Base-by-base conservation (phyloP, 2,888 invertebrate species). In the Agrochola lota region DNA sequence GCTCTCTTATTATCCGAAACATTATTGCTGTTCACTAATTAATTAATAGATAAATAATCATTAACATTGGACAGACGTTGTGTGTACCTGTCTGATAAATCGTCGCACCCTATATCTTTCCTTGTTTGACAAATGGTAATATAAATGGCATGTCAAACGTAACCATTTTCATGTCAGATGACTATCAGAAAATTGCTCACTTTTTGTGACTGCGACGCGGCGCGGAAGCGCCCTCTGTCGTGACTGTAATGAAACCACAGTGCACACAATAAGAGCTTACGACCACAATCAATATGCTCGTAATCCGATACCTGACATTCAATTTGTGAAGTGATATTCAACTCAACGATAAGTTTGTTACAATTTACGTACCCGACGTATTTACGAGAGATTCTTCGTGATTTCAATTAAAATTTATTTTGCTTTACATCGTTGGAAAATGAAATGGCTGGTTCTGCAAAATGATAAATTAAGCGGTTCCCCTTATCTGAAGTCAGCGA, bases 181-280 rank as follows among this genome's bases (percentile, higher is more conserved):
- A 85, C 90, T 95, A 96, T 96, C 96, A 95, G 95, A 95, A 96
- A 96, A 96, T 96, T 96, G 95, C 92, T 95, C 92, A 94, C 92
- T 95, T 95, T 92, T 95, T 93, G 94, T 94, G 92, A 91, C 94
- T 93, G 90, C 91, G 92, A 91, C 84, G 84, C 90, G 91, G 82
- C 87, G 89, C 90, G 91, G 91, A 90, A 90, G 92, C 92, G 91
- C 92, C 93, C 92, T 91, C 89, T 93, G 90, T 91, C 92, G 93
- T 93, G 93, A 92, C 92, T 91, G 88, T 91, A 92, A 92, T 93
- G 90, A 90, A 92, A 90, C 91, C 89, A 88, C 85, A 86, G 66
- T 81, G 72, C 76, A 87, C 76, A 86, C 83, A 86, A 83, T 74
- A 73, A 85, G 66, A 76, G 80, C 83, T 74, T 64, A 71, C 68